phyloP scores from a whole-genome alignment of 2,797 vertebrate species.

The Lepidocolaptes lacrymiger region DNA sequence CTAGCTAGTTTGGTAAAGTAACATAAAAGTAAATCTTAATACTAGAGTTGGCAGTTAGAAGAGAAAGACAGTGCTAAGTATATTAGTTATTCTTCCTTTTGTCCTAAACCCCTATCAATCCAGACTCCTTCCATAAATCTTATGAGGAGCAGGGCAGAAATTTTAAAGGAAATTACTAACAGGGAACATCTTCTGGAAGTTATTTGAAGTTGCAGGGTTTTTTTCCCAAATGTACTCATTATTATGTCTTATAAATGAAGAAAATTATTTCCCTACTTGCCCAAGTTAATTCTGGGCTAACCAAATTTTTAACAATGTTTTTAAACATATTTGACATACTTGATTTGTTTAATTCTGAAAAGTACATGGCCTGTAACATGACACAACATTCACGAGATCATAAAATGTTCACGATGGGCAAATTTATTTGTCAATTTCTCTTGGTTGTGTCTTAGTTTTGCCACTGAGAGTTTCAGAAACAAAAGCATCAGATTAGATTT shows the following conservation, averaged over 20 bases:
- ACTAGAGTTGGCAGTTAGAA: not conserved
- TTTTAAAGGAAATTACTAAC: not conserved
- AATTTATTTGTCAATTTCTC: not conserved
- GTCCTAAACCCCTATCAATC: not conserved
- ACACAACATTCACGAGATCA: not conserved
- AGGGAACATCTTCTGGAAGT: not conserved
- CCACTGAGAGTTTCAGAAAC: not conserved
- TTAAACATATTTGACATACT: not conserved
- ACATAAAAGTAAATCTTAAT: not conserved
- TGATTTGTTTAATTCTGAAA: not conserved
- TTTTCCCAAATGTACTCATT: not conserved
- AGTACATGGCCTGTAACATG: not conserved
- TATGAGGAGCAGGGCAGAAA: not conserved
- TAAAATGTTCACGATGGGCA: not conserved
- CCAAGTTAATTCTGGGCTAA: not conserved
- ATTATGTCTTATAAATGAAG: not conserved
- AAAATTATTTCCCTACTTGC: not conserved
- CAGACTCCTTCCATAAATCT: not conserved
- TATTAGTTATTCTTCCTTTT: not conserved
- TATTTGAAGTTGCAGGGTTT: not conserved
- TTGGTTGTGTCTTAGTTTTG: not conserved
- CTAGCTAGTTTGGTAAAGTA: not conserved
- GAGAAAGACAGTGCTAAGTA: not conserved
- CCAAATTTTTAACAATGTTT: not conserved
- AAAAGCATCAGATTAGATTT: not conserved